Base-by-base conservation (phyloP, 2,888 invertebrate genomes). In the Diploptera punctata region DNA sequence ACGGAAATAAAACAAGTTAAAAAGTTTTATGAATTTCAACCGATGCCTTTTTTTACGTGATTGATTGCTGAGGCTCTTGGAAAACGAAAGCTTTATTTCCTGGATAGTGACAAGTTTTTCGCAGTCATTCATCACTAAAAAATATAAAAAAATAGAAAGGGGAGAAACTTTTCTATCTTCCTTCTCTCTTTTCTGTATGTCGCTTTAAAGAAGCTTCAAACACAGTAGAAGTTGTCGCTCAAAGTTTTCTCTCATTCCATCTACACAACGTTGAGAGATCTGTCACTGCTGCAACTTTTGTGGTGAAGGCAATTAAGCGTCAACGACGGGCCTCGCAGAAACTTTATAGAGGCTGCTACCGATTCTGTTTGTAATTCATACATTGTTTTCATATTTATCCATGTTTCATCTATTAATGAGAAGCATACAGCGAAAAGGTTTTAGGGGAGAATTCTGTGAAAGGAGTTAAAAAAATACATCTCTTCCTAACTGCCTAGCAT, bases 1-100 rank as follows among this genome's bases (percentile, higher is more conserved):
- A 44, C 65, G 71, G 71, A 71, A 71, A 65, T 62, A 65, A 65
- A 71, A 65, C 31, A 65, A 71, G 57, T 71, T 71, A 67, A 71
- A 71, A 71, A 67, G 54, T 71, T 67, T 19, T 19, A 29, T 31
- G 61, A 61, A 61, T 61, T 61, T 61, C 61, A 61, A 61, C 61
- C 33, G 19, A 61, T 29, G 33, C 31, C 29, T 61, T 61, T 33
- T 57, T 61, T 19, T 61, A 33, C 33, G 61, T 61, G 60, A 71
- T 71, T 71, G 71, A 71, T 71, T 67, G 60, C 57, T 67, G 26
- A n/a, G 54, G 19, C 52, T 67, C 60, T 57, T 57, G n/a, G 67
- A 38, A 60, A 67, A 67, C 33, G 67, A 67, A 60, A 67, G 67
- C 43, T 47, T 71, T 70, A 52, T 33, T 67, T 71, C 71, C 67